Conservation (phyloP, 2,888 invertebrate genomes). For the Thera obeliscata region DNA sequence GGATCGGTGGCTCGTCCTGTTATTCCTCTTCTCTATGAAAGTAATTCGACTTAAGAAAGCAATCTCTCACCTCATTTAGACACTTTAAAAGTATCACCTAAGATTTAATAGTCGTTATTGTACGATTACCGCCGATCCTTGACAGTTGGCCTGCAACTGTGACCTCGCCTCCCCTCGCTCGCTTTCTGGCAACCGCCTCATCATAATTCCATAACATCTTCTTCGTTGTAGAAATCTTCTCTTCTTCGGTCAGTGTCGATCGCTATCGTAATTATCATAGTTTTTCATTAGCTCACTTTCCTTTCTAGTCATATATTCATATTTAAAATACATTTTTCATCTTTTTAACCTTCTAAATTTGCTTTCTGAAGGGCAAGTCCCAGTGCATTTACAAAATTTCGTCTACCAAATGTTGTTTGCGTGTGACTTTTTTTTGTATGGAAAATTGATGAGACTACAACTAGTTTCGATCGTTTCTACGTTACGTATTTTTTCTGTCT, state of each 20-base stretch:
- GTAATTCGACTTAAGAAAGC: neutral
- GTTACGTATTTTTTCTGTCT: too few relatives aligned
- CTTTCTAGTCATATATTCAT: neutral
- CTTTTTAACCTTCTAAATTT: neutral
- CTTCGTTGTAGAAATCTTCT: neutral
- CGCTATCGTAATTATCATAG: neutral
- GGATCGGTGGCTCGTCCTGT: constrained; percentile 26
- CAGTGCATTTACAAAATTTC: too few relatives aligned
- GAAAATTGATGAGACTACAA: too few relatives aligned
- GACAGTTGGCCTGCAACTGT: constrained; percentile 61
- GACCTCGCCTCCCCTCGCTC: constrained; percentile 51
- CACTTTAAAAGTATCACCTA: neutral
- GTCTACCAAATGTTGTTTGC: too few relatives aligned
- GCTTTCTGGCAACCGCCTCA: constrained; percentile 18
- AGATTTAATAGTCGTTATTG: constrained; percentile 3
- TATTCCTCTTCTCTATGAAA: constrained; percentile 12
- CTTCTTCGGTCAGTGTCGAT: too few relatives aligned
- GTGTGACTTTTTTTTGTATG: too few relatives aligned
- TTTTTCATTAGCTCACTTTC: neutral
- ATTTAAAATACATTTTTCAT: neutral
- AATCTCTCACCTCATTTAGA: constrained; percentile 3
- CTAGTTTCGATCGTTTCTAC: too few relatives aligned
- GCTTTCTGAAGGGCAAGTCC: neutral
- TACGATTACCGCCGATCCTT: constrained; percentile 23
- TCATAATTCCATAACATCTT: neutral